Conservation (phyloP, 2,113 vertebrate genomes). For the Numida meleagris region DNA sequence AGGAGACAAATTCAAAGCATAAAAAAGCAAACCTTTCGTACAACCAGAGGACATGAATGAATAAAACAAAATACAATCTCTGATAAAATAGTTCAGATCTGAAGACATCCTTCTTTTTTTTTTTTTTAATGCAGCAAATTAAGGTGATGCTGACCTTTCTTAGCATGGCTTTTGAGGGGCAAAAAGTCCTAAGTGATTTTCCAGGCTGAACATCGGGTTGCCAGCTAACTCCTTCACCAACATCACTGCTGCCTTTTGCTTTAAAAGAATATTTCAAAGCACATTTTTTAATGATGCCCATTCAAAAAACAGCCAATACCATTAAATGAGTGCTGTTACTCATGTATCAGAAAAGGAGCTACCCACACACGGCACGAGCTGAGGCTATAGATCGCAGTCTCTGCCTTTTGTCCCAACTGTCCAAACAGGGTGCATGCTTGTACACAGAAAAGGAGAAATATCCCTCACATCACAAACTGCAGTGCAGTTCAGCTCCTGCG, state of each 20-base stretch:
- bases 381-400: slow-evolving; percentile 59
- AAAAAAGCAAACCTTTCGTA: slow-evolving; percentile 13
- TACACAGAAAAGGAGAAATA: slow-evolving; percentile 70
- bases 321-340: slow-evolving; percentile 22
- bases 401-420: slow-evolving; percentile 80
- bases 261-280: neutral
- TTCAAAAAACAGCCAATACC: slow-evolving; percentile 26
- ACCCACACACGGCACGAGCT: slow-evolving; percentile 65
- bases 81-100: slow-evolving; percentile 8
- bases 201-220: neutral
- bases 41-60: neutral
- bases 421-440: slow-evolving; percentile 75
- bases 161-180: neutral
- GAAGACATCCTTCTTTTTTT: neutral
- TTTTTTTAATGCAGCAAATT: neutral
- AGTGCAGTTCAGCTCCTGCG: slow-evolving; percentile 51
- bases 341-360: slow-evolving; percentile 55
- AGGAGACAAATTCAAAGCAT: slow-evolving; percentile 24
- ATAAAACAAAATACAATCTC: slow-evolving; percentile 28
- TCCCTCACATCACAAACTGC: slow-evolving; percentile 76
- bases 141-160: neutral
- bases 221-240: neutral
- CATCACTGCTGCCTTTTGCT: neutral
- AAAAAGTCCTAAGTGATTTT: neutral
- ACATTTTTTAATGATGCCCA: neutral